Evolutionary conservation across 2,797 vertebrate species (phyloP), one percentile per base, ranked within the genome.

Genomic region (Helarctos malayanus): DNA sequence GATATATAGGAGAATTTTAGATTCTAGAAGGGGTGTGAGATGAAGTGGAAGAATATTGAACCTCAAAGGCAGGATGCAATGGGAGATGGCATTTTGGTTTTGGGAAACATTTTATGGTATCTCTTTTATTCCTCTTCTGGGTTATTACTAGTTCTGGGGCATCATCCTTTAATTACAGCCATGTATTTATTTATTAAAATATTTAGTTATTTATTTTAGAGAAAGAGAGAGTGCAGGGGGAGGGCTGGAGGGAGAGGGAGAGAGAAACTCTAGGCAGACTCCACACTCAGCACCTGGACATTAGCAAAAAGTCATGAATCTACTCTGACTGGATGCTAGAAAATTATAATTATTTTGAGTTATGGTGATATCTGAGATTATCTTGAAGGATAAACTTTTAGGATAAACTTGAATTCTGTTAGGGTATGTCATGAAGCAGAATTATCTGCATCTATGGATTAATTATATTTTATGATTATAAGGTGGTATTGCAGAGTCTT

Each of bases 281-380:
- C 19, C n/a, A 21, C n/a, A 68, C n/a, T 21, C n/a, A 68, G n/a
- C 65, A 84, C 16, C 45, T 95, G 45, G 16, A 68, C 25, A 83
- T 80, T 59, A 94, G 13, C 45, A 88, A 86, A 95, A 21, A 69
- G 27, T 73, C 21, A 83, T 73, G 29, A 47, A 69, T 78, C 71
- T 92, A 86, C n/a, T 76, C 89, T 75, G 94, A 54, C 27, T 16
- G n/a, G 57, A 23, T 80, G 45, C 35, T 92, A 80, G 75, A 93
- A 73, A 87, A 73, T 91, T 16, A 94, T 75, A 86, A 61, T 82
- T 89, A 82, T 73, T 45, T 92, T 93, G 92, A 80, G 3, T 89
- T 73, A 89, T 41, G 9, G 45, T 83, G 41, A 57, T 92, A 83
- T 68, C 47, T 86, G 59, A 93, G 59, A 38, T 89, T 89, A 92